Evolutionary conservation across 2,797 vertebrate genomes (phyloP).

Genomic region (Galaxias olidus): DNA sequence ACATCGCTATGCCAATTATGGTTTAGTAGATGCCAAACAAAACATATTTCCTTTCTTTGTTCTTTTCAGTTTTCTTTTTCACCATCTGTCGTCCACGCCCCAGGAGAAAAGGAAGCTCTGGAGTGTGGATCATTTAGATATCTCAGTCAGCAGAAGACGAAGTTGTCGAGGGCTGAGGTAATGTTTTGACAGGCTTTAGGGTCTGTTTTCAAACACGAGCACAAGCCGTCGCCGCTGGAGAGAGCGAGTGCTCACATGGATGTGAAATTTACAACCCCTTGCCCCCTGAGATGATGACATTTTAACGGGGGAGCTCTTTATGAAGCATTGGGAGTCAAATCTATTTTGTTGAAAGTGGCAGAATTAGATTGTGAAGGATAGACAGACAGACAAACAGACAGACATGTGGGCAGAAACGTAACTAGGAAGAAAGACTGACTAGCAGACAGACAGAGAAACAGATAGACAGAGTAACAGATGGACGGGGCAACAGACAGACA

Average conservation of each 20-base stretch:
- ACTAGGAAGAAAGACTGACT: no score
- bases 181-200: constrained; percentile 41
- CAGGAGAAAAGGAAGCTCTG: constrained; percentile 4
- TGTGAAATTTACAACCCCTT: constrained; percentile 12
- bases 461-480: not conserved
- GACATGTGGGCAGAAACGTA: no score
- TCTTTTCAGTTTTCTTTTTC: constrained; percentile 11
- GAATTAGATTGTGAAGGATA: no score
- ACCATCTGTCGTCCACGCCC: not conserved
- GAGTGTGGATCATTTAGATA: constrained; percentile 19
- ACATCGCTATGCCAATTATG: no score
- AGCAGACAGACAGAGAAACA: no score
- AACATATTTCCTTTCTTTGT: not conserved
- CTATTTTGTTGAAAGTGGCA: no score
- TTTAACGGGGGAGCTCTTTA: no score
- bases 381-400: no score
- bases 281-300: not conserved
- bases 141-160: constrained; percentile 5
- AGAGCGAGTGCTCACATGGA: constrained; percentile 9
- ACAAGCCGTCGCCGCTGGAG: constrained; percentile 22
- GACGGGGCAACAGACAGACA: no score
- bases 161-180: constrained; percentile 22
- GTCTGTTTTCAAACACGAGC: constrained; percentile 25
- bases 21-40: no score
- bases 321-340: no score